These are phyloP conservation scores for Lasaia peninsularis DNA, from an alignment of 1,140 invertebrate genomes.

Conservation along the genomic window DNA sequence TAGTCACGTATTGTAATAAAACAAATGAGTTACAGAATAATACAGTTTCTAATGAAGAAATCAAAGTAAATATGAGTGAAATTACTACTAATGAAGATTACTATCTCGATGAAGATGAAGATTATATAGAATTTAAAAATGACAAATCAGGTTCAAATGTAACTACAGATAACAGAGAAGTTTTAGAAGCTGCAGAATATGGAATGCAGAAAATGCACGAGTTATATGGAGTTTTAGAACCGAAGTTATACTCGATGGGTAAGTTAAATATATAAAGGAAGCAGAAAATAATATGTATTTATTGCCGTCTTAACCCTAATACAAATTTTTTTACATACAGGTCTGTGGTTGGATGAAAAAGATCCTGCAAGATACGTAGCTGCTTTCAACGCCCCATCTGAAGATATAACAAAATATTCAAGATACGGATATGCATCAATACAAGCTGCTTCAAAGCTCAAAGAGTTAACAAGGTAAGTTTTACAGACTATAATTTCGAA, in stretches of 20 bases:
- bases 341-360: constrained; percentile 80
- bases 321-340: constrained; percentile 52
- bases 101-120: constrained; percentile 38
- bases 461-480: constrained; percentile 55
- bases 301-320: too few relatives aligned
- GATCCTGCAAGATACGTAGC: constrained; percentile 86
- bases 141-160: constrained; percentile 30
- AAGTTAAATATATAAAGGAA: constrained; percentile 35
- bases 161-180: constrained; percentile 62
- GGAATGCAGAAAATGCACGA: constrained; percentile 83
- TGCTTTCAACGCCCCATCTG: constrained; percentile 84
- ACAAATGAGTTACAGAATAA: constrained; percentile 53
- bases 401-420: constrained; percentile 80
- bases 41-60: constrained; percentile 20
- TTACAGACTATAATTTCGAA: background rate
- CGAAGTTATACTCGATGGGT: constrained; percentile 84
- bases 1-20: constrained; percentile 71
- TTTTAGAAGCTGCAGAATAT: constrained; percentile 80
- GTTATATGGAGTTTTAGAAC: constrained; percentile 82
- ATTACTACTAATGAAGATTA: constrained; percentile 27
- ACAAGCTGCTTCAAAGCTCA: constrained; percentile 78
- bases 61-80: constrained; percentile 23
- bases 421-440: constrained; percentile 83
- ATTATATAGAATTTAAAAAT: constrained; percentile 34
- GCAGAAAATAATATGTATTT: too few relatives aligned